Evolutionary conservation across 2,797 vertebrate genomes (phyloP).

Genomic region (Spatula clypeata): DNA sequence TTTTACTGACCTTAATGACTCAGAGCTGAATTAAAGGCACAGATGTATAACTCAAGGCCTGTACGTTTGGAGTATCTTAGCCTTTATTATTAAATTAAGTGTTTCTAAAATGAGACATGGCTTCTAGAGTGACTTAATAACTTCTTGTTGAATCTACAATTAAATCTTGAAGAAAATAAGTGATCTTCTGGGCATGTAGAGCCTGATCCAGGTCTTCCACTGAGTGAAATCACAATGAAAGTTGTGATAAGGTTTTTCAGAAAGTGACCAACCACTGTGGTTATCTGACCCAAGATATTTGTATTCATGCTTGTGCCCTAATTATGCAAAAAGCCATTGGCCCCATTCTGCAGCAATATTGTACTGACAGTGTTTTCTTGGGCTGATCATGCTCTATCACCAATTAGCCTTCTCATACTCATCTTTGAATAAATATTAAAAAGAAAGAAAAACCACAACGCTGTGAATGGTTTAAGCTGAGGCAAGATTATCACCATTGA

Average conservation of each 20-base stretch:
- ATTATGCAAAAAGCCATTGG: not conserved
- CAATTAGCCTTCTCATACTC: not conserved
- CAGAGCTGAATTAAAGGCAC: conserved; percentile 1
- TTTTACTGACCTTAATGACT: conserved; percentile 1
- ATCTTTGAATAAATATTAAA: not conserved
- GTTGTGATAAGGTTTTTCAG: not conserved
- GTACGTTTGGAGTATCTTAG: not conserved
- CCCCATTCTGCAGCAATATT: not conserved
- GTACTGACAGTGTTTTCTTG: not conserved
- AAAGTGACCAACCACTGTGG: not conserved
- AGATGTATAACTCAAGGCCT: not conserved
- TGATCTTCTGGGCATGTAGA: not conserved
- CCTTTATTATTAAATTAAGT: not conserved
- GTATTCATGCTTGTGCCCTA: not conserved
- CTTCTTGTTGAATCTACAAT: not conserved
- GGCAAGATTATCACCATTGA: not conserved
- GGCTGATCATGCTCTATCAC: not conserved
- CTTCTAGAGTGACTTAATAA: not conserved
- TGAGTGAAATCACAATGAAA: not conserved
- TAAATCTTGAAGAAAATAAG: not conserved
- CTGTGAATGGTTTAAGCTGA: not conserved
- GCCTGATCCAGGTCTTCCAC: not conserved
- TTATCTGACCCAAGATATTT: not conserved
- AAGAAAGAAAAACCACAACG: not conserved
- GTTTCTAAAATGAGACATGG: not conserved